Evolutionary conservation across 2,113 vertebrate species (phyloP), one percentile per base, ranked within the genome.

Genomic region (Corvus moneduloides): DNA sequence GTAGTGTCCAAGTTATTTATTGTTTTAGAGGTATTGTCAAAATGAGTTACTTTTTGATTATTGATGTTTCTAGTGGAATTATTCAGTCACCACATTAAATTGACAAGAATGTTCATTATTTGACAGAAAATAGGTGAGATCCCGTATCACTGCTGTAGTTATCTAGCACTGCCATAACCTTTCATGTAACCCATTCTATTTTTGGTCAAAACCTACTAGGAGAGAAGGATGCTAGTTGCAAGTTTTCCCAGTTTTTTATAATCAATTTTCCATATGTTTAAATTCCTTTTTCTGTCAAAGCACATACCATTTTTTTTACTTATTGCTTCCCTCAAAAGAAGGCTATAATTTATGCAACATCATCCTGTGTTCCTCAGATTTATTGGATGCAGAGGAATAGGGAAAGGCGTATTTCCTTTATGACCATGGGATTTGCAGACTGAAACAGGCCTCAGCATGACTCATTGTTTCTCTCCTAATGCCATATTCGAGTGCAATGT

Each of bases 21-120:
- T 87, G n/a, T 24, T 85, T 93, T 46, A 89, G 62, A 73, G 19
- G 21, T 43, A 77, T 55, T 95, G 67, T 77, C 84, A 95, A 85
- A 94, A 82, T 85, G 7, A 87, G 16, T 93, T 82, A 92, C 21
- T 66, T 37, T 84, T 79, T 94, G 77, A 52, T 94, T 92, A 93
- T 62, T 72, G 28, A 59, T 69, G n/a, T 85, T 93, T 85, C 62
- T 56, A 69, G 41, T 33, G 32, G 26, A 82, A 79, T 87, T 87
- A 82, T 54, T 92, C 23, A 39, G 28, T 82, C 73, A n/a, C 21
- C 16, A 69, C 37, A 93, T 89, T 82, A 62, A 73, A 89, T 46
- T 61, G 74, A 73, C 28, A 64, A 83, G 58, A 83, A 66, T 54
- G 22, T 54, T 89, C 12, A 35, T 46, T 73, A 85, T 89, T 89